Base-by-base conservation (phyloP, 2,888 invertebrate species). In the Hanleya hanleyi region DNA sequence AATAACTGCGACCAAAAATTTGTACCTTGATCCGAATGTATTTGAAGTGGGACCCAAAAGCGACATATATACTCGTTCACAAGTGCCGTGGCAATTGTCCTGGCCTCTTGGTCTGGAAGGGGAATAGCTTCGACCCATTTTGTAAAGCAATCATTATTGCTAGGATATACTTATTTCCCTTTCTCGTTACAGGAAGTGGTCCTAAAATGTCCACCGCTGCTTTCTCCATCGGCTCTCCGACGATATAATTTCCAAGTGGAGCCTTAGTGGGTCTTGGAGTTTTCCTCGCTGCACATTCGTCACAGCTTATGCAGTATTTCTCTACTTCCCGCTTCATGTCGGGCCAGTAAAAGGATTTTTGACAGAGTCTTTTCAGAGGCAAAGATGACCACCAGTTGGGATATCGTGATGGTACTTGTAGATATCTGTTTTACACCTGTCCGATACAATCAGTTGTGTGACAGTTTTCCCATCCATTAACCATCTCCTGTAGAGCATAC, bases 121-220 rank as follows among this genome's bases (percentile, higher is more conserved):
- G 51, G n/a, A n/a, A 22, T 22, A 51, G 51, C 12, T 51, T 51
- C 51, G 15, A 51, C 51, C 51, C 51, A 51, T 51, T 51, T 51
- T 51, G 51, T 51, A 26, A 51, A 51, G 26, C 51, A 51, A 26
- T 51, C 51, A 22, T 22, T n/a, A 51, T 51, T 6, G 22, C 51
- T 7, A 51, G 22, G 7, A 51, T 22, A 22, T 51, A 51, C 26
- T 51, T 51, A 22, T 51, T 51, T 51, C 51, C 51, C 7, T 12
- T 51, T 9, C 7, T 22, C 22, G 51, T n/a, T 22, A 22, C 7
- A 51, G 51, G 51, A 7, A 51, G 51, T 12, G 51, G 51, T 12
- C 51, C 51, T 7, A 51, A 26, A 18, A 51, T 51, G 51, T 51
- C 51, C 12, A 51, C 22, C 22, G 51, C 51, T 26, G 22, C 51